These are phyloP conservation scores for Bombus consobrinus DNA, from an alignment of 1,140 invertebrate species.

Conservation along the genomic window DNA sequence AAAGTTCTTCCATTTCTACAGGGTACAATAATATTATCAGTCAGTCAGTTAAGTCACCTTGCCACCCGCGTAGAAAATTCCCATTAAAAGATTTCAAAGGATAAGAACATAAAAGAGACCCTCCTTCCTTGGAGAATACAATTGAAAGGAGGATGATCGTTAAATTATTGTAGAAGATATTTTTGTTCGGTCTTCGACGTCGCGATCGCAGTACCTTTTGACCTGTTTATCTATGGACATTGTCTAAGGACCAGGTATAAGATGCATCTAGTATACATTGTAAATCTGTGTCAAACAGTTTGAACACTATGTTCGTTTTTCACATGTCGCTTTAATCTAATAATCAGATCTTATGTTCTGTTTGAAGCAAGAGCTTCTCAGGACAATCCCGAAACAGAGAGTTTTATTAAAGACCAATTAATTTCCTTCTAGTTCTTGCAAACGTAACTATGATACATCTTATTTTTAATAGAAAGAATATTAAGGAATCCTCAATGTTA, in stretches of 20 bases:
- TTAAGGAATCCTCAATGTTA: not conserved
- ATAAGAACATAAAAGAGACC: constrained; percentile 35
- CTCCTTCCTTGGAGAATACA: not conserved
- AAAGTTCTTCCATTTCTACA: constrained; percentile 49
- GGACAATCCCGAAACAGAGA: not conserved
- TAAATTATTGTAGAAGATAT: constrained; percentile 59
- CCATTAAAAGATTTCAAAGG: constrained; percentile 66
- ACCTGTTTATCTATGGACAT: constrained; percentile 21
- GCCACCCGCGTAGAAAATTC: constrained; percentile 49
- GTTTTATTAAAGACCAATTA: not conserved
- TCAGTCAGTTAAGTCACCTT: constrained; percentile 62
- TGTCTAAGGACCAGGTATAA: not conserved
- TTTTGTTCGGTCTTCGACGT: constrained; percentile 39
- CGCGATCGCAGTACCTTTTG: constrained; percentile 25
- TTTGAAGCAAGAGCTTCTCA: not conserved
- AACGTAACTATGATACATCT: no score
- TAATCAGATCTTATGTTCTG: not conserved
- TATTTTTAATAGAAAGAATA: no score
- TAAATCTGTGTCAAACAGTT: not conserved
- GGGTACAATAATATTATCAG: constrained; percentile 67
- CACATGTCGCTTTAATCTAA: not conserved
- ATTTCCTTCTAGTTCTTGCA: not conserved
- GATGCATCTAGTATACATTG: not conserved
- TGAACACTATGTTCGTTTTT: not conserved
- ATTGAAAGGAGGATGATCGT: not conserved